Evolutionary conservation across 2,888 invertebrate species (phyloP), one percentile per base, ranked within the genome.

Genomic region (Crocallis elinguaria): DNA sequence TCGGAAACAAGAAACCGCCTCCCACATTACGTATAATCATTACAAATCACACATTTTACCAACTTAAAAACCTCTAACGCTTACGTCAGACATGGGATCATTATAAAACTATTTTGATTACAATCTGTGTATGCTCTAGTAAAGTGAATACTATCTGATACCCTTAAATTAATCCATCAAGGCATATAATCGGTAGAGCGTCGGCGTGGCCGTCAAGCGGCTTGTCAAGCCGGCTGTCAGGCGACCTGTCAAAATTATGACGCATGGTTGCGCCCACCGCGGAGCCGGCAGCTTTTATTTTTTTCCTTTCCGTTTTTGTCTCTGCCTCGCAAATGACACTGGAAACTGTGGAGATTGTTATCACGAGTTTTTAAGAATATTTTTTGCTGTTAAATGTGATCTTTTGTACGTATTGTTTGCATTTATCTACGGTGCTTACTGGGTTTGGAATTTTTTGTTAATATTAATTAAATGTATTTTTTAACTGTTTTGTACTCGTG

Each of bases 101-200:
- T 77, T 76, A 75, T 57, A 65, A 64, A 66, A 62, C 63, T 74
- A 75, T 75, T 73, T 73, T 67, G 78, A 81, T 79, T 66, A 64
- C 60, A 70, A 80, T 77, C 73, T 66, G 42, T 55, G 60, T 64
- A 65, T 65, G 72, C 69, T 72, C 74, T 67, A 72, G 60, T 73
- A 71, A 71, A 61, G 66, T 64, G 64, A 70, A 70, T 74, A 69
- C 69, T 69, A 74, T 73, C 68, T 69, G 75, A 78, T 77, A 75
- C 71, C 66, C 77, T 74, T 75, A 86, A 88, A 89, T 89, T 84
- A 88, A 89, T 88, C 86, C 86, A 87, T 89, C 88, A 88, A 69
- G 77, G 74, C 80, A 73, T 78, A 81, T 88, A 86, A 88, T 87
- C 88, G 82, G 77, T 69, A 57, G 71, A 76, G 75, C 79, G 82